Conservation (phyloP, 2,888 invertebrate genomes). For the Salpingus planirostris region DNA sequence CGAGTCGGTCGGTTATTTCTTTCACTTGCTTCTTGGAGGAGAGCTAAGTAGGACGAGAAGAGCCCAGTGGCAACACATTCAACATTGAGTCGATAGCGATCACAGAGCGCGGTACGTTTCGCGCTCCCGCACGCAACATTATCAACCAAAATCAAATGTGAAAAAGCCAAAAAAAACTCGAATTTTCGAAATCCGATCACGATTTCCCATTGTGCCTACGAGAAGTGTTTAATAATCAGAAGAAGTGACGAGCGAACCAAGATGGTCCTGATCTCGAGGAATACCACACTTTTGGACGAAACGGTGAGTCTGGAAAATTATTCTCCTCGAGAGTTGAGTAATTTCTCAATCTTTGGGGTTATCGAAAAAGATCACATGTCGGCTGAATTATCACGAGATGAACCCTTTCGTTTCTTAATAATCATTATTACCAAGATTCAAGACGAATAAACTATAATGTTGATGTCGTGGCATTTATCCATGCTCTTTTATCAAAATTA, state of each 20-base stretch:
- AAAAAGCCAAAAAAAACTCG: background rate
- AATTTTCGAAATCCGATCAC: background rate
- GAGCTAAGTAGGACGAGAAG: conserved; percentile 35
- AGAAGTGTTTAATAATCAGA: no score
- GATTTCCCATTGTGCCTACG: background rate
- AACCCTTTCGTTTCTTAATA: no score
- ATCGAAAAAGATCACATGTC: no score
- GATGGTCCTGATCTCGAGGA: conserved; percentile 32
- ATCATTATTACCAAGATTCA: no score
- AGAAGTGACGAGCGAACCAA: conserved; percentile 8
- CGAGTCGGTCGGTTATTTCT: no score
- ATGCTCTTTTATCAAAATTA: no score
- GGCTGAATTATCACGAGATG: no score
- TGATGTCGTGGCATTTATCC: no score
- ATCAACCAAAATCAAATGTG: background rate
- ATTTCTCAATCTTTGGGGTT: conserved; percentile 4
- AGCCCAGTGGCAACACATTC: no score
- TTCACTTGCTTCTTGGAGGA: conserved; percentile 31
- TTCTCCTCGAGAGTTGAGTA: no score
- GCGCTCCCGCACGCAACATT: conserved; percentile 11
- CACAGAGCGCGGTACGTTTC: conserved; percentile 28
- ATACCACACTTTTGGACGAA: conserved; percentile 29
- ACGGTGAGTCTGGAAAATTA: no score
- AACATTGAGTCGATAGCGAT: conserved; percentile 34
- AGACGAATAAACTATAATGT: no score